Base-by-base conservation (phyloP, 2,113 vertebrate genomes). In the Hemicordylus capensis region DNA sequence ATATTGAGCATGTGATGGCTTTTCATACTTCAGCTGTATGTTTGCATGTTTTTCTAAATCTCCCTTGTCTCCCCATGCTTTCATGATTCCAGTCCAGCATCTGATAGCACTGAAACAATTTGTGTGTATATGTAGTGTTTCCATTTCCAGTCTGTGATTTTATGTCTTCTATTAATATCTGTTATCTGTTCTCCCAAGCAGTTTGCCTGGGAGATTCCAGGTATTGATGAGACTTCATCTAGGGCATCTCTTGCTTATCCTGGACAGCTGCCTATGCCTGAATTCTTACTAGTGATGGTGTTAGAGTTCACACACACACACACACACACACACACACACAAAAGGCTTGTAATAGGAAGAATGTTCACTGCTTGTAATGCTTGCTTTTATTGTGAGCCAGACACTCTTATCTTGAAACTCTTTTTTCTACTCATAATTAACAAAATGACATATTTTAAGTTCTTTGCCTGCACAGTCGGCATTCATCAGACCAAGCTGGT, bases 11-110 rank as follows among this genome's bases (percentile, higher is more conserved):
- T 48, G 79, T 80, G 42, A 77, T 79, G 39, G n/a, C 44, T 72
- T 85, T 83, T 85, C 39, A 78, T 72, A 79, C n/a, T 80, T 77
- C 54, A 44, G 24, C 48, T 69, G 19, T 84, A 44, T 76, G 74
- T 12, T 63, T n/a, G 72, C 58, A n/a, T n/a, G 37, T 28, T 78
- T 78, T 34, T 69, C 11, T 15, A 69, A 84, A 56, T 42, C 37
- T 58, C 69, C 14, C 28, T 37, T 24, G 28, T 58, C 75, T 58
- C 1, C 4, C 5, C 44, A 54, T 10, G 20, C 39, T 19, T 85
- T 61, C 51, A 46, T 26, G 31, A 85, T 78, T 77, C 31, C 5
- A 78, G 11, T 59, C 37, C 48, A 56, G 66, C 51, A 46, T 54
- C 22, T 48, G n/a, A 80, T 34, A 66, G 15, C 61, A 64, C 31